Evolutionary conservation across 2,888 invertebrate genomes (phyloP).

Genomic region (Helicoverpa assulta): DNA sequence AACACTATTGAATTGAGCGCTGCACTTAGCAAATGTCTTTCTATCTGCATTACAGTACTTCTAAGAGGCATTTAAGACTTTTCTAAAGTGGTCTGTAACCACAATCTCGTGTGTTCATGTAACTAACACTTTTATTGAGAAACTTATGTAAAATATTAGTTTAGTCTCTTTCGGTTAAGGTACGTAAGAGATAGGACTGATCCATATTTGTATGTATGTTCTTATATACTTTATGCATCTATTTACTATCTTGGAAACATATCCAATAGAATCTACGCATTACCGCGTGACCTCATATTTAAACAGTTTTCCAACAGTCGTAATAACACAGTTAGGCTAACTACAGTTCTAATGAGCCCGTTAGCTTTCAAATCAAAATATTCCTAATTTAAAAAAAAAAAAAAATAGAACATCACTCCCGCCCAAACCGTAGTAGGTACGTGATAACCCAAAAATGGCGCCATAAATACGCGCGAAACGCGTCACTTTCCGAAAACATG

Average conservation of each 20-base stretch:
- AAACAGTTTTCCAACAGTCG: no score
- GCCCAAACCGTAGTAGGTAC: background rate
- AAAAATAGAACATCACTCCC: slow-evolving; percentile 5
- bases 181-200: background rate
- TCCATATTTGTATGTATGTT: no score
- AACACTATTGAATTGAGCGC: slow-evolving; percentile 7
- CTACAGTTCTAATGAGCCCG: no score
- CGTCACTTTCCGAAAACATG: slow-evolving; percentile 58
- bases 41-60: slow-evolving; percentile 3
- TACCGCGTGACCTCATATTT: no score
- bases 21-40: slow-evolving; percentile 38
- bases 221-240: no score
- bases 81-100: background rate
- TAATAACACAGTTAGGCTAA: no score
- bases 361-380: no score
- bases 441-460: slow-evolving; percentile 45
- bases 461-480: slow-evolving; percentile 57
- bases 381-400: background rate
- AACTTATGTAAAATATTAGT: background rate
- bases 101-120: background rate
- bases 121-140: slow-evolving; percentile 1
- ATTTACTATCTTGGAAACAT: no score
- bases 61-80: background rate
- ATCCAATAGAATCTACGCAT: no score
- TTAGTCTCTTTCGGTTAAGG: background rate